phyloP scores from a whole-genome alignment of 2,888 invertebrate species.

The Athalia circularis region DNA sequence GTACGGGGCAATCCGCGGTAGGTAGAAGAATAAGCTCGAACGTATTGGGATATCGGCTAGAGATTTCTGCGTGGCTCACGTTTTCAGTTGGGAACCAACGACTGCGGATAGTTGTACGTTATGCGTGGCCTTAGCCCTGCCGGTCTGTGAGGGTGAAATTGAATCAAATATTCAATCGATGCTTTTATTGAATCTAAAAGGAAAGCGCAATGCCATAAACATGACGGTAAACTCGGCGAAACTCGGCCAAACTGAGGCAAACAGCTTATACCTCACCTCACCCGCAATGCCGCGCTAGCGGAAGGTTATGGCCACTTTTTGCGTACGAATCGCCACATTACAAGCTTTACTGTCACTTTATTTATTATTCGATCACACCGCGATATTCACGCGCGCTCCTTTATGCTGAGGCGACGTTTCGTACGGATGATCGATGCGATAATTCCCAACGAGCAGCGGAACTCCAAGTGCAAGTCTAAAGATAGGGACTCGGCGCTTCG shows the following conservation, averaged over 20 bases:
- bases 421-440: conserved; percentile 20
- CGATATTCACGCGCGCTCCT: conserved; percentile 29
- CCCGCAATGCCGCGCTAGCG: conserved; percentile 28
- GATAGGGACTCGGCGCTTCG: not conserved
- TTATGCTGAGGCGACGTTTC: conserved; percentile 23
- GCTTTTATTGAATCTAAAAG: conserved; percentile 49
- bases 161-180: conserved; percentile 50
- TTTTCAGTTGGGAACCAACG: conserved; percentile 32
- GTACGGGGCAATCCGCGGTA: not conserved
- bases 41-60: not conserved
- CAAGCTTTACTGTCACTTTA: conserved; percentile 47
- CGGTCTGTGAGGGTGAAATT: conserved; percentile 38
- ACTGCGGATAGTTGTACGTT: conserved; percentile 37
- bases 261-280: conserved; percentile 9
- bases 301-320: conserved; percentile 48
- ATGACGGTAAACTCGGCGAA: conserved; percentile 46
- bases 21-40: too few relatives aligned
- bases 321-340: conserved; percentile 49
- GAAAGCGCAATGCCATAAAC: conserved; percentile 49
- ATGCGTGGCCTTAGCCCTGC: conserved; percentile 15
- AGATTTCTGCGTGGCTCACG: conserved; percentile 21
- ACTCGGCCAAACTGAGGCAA: conserved; percentile 32
- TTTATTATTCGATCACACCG: conserved; percentile 45
- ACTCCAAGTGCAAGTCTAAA: not conserved
- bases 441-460: not conserved